A percentile compares a stretch with the other conserved stretches of the same genome.
Evolutionary conservation across 2,888 invertebrate genomes (phyloP).

Genomic region (Lordiphosa fenestrarum): DNA sequence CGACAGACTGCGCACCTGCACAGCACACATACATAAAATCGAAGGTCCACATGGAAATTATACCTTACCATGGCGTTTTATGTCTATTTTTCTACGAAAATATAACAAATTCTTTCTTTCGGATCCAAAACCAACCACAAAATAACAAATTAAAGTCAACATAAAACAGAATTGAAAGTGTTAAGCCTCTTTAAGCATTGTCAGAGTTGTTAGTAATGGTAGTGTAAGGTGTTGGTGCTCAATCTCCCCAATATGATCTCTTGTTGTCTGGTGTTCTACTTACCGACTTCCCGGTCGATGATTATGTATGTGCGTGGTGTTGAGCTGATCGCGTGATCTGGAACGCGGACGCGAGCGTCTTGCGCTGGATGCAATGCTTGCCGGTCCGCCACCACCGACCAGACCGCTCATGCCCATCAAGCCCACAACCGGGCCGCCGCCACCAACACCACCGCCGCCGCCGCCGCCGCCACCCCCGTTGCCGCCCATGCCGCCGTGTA

Average conservation of each 20-base stretch:
- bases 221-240: too few species aligned
- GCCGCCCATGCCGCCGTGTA: constrained; percentile 80
- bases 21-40: too few species aligned
- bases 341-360: constrained; percentile 88
- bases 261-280: constrained; percentile 63
- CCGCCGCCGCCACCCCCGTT: constrained; percentile 29
- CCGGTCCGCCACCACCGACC: constrained; percentile 78
- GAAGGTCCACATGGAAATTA: too few species aligned
- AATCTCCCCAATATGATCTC: neutral
- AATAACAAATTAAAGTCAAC: constrained; percentile 20
- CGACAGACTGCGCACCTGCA: too few species aligned
- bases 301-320: constrained; percentile 80
- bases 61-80: too few species aligned
- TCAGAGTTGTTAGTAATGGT: neutral
- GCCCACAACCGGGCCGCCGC: constrained; percentile 40
- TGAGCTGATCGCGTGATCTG: constrained; percentile 86
- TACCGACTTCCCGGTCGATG: constrained; percentile 89
- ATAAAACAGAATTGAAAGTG: constrained; percentile 57
- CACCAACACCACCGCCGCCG: constrained; percentile 21
- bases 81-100: too few species aligned
- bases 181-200: constrained; percentile 6
- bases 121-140: too few species aligned
- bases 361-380: constrained; percentile 83
- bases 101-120: too few species aligned
- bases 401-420: constrained; percentile 72